Evolutionary conservation across 2,888 invertebrate species (phyloP), one percentile per base, ranked within the genome.

Genomic region (Synergus laeviventris): DNA sequence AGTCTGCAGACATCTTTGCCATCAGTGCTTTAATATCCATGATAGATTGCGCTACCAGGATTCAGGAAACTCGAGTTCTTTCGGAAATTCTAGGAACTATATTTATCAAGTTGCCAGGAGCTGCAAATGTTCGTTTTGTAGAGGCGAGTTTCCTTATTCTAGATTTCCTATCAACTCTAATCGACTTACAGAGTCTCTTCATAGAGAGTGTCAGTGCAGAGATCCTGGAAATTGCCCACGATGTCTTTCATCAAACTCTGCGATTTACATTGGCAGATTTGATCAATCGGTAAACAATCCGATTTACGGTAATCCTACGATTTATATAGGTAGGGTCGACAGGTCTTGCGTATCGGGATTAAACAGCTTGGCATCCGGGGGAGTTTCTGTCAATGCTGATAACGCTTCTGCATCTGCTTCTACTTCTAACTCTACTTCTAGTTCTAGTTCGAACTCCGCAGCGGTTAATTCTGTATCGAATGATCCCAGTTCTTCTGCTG

Each of bases 91-190:
- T 0, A 84, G 90, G 66, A 79, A 89, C 18, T 90, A 89, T 59
- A 88, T 90, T 39, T 90, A 89, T 73, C 90, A 90, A 74, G 82
- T 89, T 12, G 81, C 89, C 9, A 85, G 88, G 73, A 87, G 84
- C 73, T 89, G 89, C 60, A 81, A 87, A 24, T 90, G 89, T 74
- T 81, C 87, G 0, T 88, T 87, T 54, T 90, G 90, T 60, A 86
- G 88, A 0, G 88, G 89, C 4, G 89, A 90, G 64, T 88, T 86
- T 54, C 80, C 86, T 2, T 88, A 86, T 59, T 79, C 84, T 2
- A 86, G 87, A 81, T 82, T 88, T 36, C 86, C 88, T 1, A 78
- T 86, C 16, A 84, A 82, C 31, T 77, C 85, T 1, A 84, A 81
- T 56, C 84, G 87, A n/a, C 75, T 87, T 9, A 78, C 84, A 0